Evolutionary conservation across 1,140 invertebrate species (phyloP).

Genomic region (Drosophila fuyamai): DNA sequence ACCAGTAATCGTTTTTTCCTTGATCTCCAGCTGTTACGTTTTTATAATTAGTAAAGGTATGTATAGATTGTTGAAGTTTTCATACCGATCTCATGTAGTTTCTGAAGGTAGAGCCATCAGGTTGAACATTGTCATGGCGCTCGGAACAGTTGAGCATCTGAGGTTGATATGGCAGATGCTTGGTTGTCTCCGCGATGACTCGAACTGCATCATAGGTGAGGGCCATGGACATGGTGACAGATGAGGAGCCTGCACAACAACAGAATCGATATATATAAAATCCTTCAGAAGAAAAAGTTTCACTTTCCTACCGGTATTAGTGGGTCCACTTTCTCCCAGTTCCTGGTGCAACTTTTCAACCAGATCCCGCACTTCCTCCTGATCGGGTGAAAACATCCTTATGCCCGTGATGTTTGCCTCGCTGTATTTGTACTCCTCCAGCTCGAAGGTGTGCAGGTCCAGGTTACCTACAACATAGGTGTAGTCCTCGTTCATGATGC

Average conservation of each 20-base stretch:
- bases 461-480: slow-evolving; percentile 92
- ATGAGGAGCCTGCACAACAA: slow-evolving; percentile 34
- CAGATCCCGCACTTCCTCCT: slow-evolving; percentile 64
- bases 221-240: slow-evolving; percentile 88
- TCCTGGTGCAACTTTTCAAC: slow-evolving; percentile 59
- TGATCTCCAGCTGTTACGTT: slow-evolving; percentile 58
- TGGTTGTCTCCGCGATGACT: slow-evolving; percentile 87
- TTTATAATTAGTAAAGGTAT: not conserved
- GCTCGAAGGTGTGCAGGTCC: slow-evolving; percentile 92
- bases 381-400: slow-evolving; percentile 88
- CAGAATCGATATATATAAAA: no score
- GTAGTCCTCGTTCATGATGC: slow-evolving; percentile 91
- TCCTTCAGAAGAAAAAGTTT: no score
- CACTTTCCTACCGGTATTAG: slow-evolving; percentile 36
- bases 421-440: slow-evolving; percentile 92
- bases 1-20: slow-evolving; percentile 89
- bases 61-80: slow-evolving; percentile 47
- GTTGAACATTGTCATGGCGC: slow-evolving; percentile 66
- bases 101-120: slow-evolving; percentile 90
- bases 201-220: slow-evolving; percentile 92
- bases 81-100: slow-evolving; percentile 90
- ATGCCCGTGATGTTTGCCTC: slow-evolving; percentile 94
- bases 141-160: slow-evolving; percentile 86
- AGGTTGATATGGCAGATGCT: slow-evolving; percentile 65
- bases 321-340: slow-evolving; percentile 58